Percentiles rank a stretch among this genome's conserved stretches.
These are phyloP conservation scores for Mirza zaza DNA, from an alignment of 2,113 vertebrate species.

Conservation along the genomic window DNA sequence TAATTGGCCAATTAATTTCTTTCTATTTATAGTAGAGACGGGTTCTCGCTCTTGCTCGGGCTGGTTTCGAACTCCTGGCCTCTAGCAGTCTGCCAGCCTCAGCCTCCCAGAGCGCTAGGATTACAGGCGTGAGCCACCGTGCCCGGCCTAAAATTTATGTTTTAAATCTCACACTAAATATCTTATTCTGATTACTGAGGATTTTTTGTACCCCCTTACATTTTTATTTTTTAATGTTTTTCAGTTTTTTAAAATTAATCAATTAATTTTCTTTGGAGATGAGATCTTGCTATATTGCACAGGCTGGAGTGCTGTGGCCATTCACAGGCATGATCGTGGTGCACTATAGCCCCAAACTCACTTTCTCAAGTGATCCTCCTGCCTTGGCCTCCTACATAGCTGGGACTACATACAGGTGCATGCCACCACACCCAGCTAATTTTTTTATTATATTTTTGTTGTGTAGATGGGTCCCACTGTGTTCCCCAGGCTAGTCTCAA, in stretches of 20 bases:
- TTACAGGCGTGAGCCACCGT: too few relatives aligned
- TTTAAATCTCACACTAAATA: not conserved
- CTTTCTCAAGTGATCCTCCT: not conserved
- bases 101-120: too few relatives aligned
- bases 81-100: too few relatives aligned
- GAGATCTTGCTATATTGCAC: not conserved
- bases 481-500: not conserved
- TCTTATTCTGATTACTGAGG: not conserved
- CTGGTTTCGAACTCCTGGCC: too few relatives aligned
- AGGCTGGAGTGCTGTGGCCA: not conserved
- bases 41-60: too few relatives aligned
- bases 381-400: not conserved
- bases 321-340: not conserved
- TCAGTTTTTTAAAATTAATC: not conserved
- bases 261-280: not conserved
- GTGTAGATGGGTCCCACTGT: too few relatives aligned
- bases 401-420: not conserved
- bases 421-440: not conserved
- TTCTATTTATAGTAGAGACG: too few relatives aligned
- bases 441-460: too few relatives aligned
- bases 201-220: not conserved
- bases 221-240: not conserved
- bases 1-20: too few relatives aligned
- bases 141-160: not conserved
- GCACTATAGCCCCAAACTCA: not conserved